Percentiles rank a stretch among this genome's conserved stretches.
Conservation (phyloP, 2,797 vertebrate genomes). For the Siniperca scherzeri region DNA sequence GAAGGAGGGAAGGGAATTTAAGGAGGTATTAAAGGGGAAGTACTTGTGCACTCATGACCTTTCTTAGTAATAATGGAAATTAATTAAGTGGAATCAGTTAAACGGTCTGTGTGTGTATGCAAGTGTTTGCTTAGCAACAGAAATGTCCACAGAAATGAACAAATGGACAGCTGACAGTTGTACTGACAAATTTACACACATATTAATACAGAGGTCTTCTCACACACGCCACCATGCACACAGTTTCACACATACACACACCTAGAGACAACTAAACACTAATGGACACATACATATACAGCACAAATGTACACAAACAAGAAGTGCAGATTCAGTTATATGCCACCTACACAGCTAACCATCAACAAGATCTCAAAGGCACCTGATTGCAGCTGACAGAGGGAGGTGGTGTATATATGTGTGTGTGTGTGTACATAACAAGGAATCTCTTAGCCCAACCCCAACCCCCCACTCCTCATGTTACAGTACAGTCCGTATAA, state of each 20-base stretch:
- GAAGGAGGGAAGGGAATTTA: conserved; percentile 50
- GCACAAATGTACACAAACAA: conserved; percentile 21
- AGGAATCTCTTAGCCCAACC: conserved; percentile 57
- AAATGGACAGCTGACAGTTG: conserved; percentile 44
- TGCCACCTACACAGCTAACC: conserved; percentile 70
- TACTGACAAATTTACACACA: conserved; percentile 28
- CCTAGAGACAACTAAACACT: conserved; percentile 25
- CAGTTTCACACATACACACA: conserved; percentile 24
- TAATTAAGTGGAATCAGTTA: conserved; percentile 62
- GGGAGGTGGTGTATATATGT: conserved; percentile 30
- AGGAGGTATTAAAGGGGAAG: conserved; percentile 51
- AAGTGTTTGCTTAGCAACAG: conserved; percentile 55
- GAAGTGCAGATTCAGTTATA: conserved; percentile 53
- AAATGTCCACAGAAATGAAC: conserved; percentile 50
- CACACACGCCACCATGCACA: conserved; percentile 9
- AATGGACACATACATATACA: conserved; percentile 15
- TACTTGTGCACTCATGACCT: conserved; percentile 48
- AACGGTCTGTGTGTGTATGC: neutral
- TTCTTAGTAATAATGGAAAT: conserved; percentile 62
- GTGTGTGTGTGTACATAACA: conserved; percentile 42
- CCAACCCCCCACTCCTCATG: conserved; percentile 54
- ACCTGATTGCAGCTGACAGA: conserved; percentile 74
- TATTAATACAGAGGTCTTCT: conserved; percentile 23
- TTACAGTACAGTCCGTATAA: conserved; percentile 61
- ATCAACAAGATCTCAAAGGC: conserved; percentile 74